These are phyloP conservation scores for Nephila pilipes DNA, from an alignment of 1,140 invertebrate genomes.

Conservation along the genomic window DNA sequence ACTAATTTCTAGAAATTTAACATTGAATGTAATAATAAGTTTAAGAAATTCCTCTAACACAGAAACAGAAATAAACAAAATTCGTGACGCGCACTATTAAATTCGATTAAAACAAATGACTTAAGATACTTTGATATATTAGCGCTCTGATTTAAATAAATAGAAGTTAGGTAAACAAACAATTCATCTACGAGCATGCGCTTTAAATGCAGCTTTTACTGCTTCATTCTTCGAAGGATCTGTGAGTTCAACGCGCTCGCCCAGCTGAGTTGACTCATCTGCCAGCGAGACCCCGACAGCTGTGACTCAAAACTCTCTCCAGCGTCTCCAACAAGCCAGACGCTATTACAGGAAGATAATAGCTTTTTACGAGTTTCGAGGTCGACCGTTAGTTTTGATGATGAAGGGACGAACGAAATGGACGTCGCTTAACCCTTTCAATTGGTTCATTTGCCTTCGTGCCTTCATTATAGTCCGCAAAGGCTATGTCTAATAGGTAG, in stretches of 20 bases:
- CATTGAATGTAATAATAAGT: too few species aligned
- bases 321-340: constrained; percentile 48
- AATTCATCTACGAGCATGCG: neutral
- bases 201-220: neutral
- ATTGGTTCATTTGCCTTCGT: neutral
- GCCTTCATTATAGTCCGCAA: neutral
- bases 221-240: neutral
- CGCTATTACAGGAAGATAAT: constrained; percentile 56
- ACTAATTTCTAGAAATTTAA: too few species aligned
- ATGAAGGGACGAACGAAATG: neutral
- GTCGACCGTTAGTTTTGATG: neutral
- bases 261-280: constrained; percentile 32
- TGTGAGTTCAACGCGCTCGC: constrained; percentile 53
- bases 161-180: too few species aligned
- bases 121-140: too few species aligned
- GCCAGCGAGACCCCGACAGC: neutral
- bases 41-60: too few species aligned
- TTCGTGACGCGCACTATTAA: too few species aligned
- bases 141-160: too few species aligned
- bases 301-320: constrained; percentile 31
- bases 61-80: too few species aligned
- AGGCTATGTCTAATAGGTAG: constrained; percentile 9
- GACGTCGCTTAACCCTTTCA: constrained; percentile 29
- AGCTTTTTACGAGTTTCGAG: constrained; percentile 45
- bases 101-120: too few species aligned